These are phyloP conservation scores for Colossoma macropomum DNA, from an alignment of 2,113 vertebrate genomes.

Conservation along the genomic window DNA sequence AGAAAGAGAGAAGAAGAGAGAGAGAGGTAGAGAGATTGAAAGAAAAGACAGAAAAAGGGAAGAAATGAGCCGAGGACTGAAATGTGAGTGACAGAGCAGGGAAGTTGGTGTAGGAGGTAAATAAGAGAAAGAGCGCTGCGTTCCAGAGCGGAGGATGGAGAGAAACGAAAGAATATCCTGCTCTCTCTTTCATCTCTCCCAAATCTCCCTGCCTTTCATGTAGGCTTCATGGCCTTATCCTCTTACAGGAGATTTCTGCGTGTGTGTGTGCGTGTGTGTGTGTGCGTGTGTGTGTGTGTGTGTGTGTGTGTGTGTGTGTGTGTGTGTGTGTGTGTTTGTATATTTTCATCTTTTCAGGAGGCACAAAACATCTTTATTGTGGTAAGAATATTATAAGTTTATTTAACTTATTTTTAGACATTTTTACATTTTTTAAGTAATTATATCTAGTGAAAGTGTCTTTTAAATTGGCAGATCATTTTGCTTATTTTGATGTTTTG, in stretches of 20 bases:
- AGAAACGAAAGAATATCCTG: slow-evolving; percentile 75
- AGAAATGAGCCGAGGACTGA: background rate
- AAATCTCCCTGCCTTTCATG: slow-evolving; percentile 74
- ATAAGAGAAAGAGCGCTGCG: slow-evolving; percentile 64
- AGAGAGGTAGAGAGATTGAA: background rate
- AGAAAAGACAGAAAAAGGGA: slow-evolving; percentile 25
- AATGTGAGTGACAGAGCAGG: slow-evolving; percentile 69
- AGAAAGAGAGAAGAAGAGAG: slow-evolving; percentile 41
- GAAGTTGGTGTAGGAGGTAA: slow-evolving; percentile 73
- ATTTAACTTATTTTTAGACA: too few relatives aligned
- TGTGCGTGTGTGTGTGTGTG: slow-evolving; percentile 15
- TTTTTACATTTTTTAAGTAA: too few relatives aligned
- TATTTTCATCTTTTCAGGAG: too few relatives aligned
- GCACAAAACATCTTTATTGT: too few relatives aligned
- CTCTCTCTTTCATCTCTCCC: slow-evolving; percentile 73
- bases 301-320: slow-evolving; percentile 22
- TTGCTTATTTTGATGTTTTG: too few relatives aligned
- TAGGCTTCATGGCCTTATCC: slow-evolving; percentile 73
- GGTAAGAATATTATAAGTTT: too few relatives aligned
- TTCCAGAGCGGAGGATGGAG: slow-evolving; percentile 66
- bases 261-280: slow-evolving; percentile 44
- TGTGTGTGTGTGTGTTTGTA: slow-evolving; percentile 32
- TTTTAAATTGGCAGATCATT: too few relatives aligned
- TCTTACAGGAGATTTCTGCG: slow-evolving; percentile 69
- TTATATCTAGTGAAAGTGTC: too few relatives aligned